Conservation (phyloP, 2,113 vertebrate species). For the Theristicus caerulescens region DNA sequence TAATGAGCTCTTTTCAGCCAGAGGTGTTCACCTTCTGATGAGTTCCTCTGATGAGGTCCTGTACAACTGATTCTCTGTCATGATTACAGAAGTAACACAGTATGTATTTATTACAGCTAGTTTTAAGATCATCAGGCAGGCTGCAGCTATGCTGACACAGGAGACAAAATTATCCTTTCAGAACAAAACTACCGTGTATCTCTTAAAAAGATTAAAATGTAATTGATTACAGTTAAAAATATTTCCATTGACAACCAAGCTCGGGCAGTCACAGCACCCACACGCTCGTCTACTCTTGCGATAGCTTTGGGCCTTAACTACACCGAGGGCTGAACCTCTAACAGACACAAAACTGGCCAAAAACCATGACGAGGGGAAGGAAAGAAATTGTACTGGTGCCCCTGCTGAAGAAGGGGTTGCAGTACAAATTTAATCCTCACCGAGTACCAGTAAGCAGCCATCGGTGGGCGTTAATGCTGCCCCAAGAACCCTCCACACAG, state of each 20-base stretch:
- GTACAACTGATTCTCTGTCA: not conserved
- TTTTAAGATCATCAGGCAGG: not conserved
- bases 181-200: not conserved
- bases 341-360: not conserved
- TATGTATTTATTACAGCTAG: accelerated
- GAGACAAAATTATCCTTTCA: not conserved
- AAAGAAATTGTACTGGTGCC: not conserved
- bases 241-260: not conserved
- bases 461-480: not conserved
- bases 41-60: not conserved
- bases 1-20: not conserved
- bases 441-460: accelerated
- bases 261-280: not conserved
- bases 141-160: not conserved
- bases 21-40: not conserved
- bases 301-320: not conserved
- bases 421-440: accelerated
- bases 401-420: not conserved
- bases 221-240: not conserved
- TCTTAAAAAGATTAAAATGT: not conserved
- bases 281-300: not conserved
- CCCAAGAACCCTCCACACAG: no score
- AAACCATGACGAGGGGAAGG: not conserved
- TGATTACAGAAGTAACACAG: not conserved
- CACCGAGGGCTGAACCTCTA: accelerated